Evolutionary conservation across 2,888 invertebrate genomes (phyloP).

Genomic region (Hyles lineata): DNA sequence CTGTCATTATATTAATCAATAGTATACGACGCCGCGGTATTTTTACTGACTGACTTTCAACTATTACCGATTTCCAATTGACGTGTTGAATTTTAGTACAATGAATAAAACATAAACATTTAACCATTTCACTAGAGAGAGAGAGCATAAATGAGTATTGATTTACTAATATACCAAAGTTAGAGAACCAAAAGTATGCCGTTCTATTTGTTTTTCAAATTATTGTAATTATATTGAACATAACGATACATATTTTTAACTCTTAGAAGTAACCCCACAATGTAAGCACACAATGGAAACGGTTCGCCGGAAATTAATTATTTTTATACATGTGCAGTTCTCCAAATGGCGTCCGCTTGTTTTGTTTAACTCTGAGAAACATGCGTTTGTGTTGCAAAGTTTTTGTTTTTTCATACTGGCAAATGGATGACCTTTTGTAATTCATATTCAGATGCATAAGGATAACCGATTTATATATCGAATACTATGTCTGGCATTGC

Average conservation of each 20-base stretch:
- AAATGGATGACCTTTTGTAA: background rate
- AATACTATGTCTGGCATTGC: no score
- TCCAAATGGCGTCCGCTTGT: slow-evolving; percentile 31
- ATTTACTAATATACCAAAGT: no score
- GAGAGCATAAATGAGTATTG: no score
- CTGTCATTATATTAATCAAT: slow-evolving; percentile 4
- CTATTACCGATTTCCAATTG: background rate
- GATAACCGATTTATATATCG: background rate
- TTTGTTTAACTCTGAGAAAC: slow-evolving; percentile 13
- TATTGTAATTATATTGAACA: no score
- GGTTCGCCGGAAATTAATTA: slow-evolving; percentile 34
- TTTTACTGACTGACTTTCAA: background rate
- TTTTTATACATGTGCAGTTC: slow-evolving; percentile 40
- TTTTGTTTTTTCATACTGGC: background rate
- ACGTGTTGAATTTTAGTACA: no score
- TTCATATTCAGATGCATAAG: background rate
- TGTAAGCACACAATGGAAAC: background rate
- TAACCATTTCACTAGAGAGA: no score
- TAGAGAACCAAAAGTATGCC: no score
- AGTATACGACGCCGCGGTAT: background rate
- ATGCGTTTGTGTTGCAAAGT: slow-evolving; percentile 8
- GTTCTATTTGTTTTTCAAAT: no score
- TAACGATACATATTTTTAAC: background rate
- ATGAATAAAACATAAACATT: no score
- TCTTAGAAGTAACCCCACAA: background rate